Evolutionary conservation across 2,888 invertebrate genomes (phyloP).

Genomic region (Spilarctia lutea): DNA sequence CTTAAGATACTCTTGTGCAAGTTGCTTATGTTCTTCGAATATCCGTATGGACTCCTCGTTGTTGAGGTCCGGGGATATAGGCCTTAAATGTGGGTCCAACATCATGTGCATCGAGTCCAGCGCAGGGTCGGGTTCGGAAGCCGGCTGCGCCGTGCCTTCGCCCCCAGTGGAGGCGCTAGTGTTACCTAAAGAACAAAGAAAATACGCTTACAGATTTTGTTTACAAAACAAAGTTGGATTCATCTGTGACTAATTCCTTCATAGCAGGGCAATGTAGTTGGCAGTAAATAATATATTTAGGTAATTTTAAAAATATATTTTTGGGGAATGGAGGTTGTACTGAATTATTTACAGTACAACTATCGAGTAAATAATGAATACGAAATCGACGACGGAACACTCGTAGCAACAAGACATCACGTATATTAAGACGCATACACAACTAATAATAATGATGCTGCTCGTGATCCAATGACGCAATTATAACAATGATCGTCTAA

Average conservation of each 20-base stretch:
- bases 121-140: conserved; percentile 85
- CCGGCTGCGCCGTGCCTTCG: conserved; percentile 68
- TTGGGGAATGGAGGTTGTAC: background rate
- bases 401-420: conserved; percentile 49
- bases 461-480: conserved; percentile 56
- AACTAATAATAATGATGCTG: conserved; percentile 56
- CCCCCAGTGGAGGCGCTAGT: conserved; percentile 74
- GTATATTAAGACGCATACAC: conserved; percentile 49
- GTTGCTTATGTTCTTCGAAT: conserved; percentile 95
- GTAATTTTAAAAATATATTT: background rate
- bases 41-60: conserved; percentile 93
- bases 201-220: conserved; percentile 17
- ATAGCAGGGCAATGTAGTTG: background rate
- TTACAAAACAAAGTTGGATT: background rate
- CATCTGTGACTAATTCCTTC: background rate
- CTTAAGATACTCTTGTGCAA: conserved; percentile 95
- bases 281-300: background rate
- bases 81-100: conserved; percentile 93
- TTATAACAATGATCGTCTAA: conserved; percentile 58
- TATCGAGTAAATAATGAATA: conserved; percentile 14
- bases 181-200: conserved; percentile 70
- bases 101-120: conserved; percentile 91
- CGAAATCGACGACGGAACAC: conserved; percentile 20
- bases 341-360: background rate
- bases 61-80: conserved; percentile 93